Evolutionary conservation across 2,888 invertebrate genomes (phyloP), one percentile per base, ranked within the genome.

Genomic region (Adelphocoris suturalis): DNA sequence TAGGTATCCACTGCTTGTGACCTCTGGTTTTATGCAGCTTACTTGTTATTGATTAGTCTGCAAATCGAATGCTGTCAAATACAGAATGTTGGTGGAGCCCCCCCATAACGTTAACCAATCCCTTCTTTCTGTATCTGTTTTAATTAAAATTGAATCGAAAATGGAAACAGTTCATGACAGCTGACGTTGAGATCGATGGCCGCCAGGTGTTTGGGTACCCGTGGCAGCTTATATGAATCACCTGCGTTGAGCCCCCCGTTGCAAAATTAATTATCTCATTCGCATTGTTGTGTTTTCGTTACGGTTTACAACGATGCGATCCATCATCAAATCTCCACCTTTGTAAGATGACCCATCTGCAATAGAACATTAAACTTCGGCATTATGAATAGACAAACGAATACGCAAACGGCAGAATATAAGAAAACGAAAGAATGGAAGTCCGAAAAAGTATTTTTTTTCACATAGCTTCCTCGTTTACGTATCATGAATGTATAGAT

Each of bases 171-270:
- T 76, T n/a, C 11, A 76, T 28, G 11, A 46, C 76, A 46, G 78
- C n/a, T 46, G 78, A 12, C 46, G 78, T 46, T 0, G 13, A 78
- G 78, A 86, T 86, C 86, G 86, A 86, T 86, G 68, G 23, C 80
- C 84, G 88, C 90, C 89, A 57, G 84, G 90, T 80, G 68, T 81
- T 37, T 19, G 75, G 28, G 75, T 78, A n/a, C 78, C 19, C 78
- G 84, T 19, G 37, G 57, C 13, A 9, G 16, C 28, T 47, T n/a
- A 16, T n/a, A 47, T 87, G 68, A 82, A 81, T 47, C 16, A 61
- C 47, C 48, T 37, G 12, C 68, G 75, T 37, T n/a, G 84, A 16
- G 55, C 28, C 27, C 68, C 14, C 37, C 55, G 5, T 46, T 78
- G 78, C 78, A 78, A 78, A 78, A 78, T 78, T 78, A 37, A 78